Conservation (phyloP, 1,140 invertebrate species). For the Alviniconcha marisindica region DNA sequence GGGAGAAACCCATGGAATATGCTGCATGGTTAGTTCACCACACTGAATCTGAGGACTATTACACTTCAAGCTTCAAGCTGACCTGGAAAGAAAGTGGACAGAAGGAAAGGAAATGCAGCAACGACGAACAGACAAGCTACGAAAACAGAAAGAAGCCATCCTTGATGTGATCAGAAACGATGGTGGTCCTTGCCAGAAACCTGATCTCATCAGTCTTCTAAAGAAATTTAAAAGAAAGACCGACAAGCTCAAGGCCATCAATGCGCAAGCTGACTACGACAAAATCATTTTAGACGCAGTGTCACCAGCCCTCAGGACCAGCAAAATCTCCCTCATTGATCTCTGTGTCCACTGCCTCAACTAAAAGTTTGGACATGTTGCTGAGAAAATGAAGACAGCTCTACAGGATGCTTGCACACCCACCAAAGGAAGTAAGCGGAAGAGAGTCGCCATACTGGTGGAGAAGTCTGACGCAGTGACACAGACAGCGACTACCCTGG, state of each 20-base stretch:
- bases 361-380: neutral
- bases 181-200: neutral
- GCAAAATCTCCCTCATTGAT: neutral
- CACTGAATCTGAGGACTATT: no score
- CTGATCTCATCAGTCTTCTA: neutral
- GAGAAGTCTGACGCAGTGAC: neutral
- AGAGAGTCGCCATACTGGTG: no score
- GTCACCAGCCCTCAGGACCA: neutral
- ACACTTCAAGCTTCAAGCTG: no score
- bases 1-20: no score
- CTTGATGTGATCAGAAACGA: neutral
- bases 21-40: no score
- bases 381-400: neutral
- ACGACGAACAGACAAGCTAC: neutral
- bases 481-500: neutral
- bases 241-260: neutral
- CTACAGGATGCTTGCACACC: neutral
- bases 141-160: neutral
- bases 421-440: neutral
- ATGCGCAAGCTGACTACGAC: neutral
- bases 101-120: neutral
- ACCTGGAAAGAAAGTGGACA: neutral
- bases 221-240: neutral
- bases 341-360: neutral
- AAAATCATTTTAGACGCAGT: neutral